Conservation (phyloP, 2,888 invertebrate species). For the Julus scanicus region DNA sequence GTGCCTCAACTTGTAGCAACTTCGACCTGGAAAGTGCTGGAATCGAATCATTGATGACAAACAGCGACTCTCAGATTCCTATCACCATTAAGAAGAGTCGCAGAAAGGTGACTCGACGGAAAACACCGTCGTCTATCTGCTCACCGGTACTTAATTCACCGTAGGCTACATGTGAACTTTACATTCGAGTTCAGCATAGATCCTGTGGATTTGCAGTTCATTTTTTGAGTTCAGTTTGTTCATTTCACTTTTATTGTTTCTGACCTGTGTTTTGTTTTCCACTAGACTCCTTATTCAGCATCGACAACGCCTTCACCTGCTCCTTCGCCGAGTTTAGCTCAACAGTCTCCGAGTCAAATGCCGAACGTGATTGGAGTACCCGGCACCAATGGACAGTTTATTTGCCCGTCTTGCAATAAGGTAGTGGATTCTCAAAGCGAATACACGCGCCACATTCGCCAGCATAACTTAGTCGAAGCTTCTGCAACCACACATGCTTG, state of each 20-base stretch:
- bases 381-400: constrained; percentile 56
- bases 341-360: neutral
- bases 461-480: constrained; percentile 72
- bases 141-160: neutral
- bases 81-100: neutral
- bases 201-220: neutral
- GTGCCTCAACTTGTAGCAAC: constrained; percentile 5
- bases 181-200: neutral
- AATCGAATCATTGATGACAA: neutral
- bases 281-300: neutral
- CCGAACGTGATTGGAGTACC: neutral
- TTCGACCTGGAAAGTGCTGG: constrained; percentile 6
- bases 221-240: neutral
- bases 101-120: constrained; percentile 40
- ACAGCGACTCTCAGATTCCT: neutral
- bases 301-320: constrained; percentile 44
- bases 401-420: constrained; percentile 76
- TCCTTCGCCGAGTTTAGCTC: constrained; percentile 14
- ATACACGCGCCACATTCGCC: constrained; percentile 77
- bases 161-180: neutral
- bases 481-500: constrained; percentile 69
- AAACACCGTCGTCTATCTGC: neutral
- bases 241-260: neutral
- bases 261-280: neutral
- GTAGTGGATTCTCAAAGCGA: constrained; percentile 74